Base-by-base conservation (phyloP, 2,113 vertebrate genomes). In the Oryctolagus cuniculus region DNA sequence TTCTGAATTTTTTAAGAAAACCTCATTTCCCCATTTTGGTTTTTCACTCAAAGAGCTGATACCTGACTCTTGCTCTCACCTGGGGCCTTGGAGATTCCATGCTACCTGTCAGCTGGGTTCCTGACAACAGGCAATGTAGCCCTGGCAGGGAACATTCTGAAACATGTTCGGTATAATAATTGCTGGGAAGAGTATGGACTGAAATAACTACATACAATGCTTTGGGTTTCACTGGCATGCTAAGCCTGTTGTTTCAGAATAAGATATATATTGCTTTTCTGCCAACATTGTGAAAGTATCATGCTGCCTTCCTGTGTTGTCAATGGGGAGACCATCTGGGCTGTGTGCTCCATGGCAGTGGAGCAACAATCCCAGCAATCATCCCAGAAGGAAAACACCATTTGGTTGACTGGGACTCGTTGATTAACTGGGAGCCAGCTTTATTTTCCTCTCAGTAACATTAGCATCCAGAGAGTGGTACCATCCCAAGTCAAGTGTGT, bases 111-210 rank as follows among this genome's bases (percentile, higher is more conserved):
- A 89, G 55, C 51, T 58, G 81, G 61, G 73, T 25, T 79, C 13
- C 0, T 53, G 12, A 84, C 78, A 84, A 9, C 22, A 91, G 84
- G 67, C n/a, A 80, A 2, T 13, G 38, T 34, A 67, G 34, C 24
- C 61, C 15, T n/a, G 27, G 64, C 79, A 81, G 74, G 63, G 69
- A 77, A 63, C 13, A 73, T 75, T 86, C 67, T 44, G 29, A 82
- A 87, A 73, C 2, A 1, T 81, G 38, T 55, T 70, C 12, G 0
- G 10, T 64, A 64, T n/a, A 55, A 75, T 89, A 77, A 69, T 79
- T 94, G 29, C 72, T 87, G 29, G 27, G 87, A 87, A 64, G 73
- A 25, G 29, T 25, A 74, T 90, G 70, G 64, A 73, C 25, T 86
- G 53, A 94, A 89, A 87, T 83, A 87, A 78, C 8, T 10, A 34